Conservation (phyloP, 1,140 invertebrate species). For the Babylonia areolata region DNA sequence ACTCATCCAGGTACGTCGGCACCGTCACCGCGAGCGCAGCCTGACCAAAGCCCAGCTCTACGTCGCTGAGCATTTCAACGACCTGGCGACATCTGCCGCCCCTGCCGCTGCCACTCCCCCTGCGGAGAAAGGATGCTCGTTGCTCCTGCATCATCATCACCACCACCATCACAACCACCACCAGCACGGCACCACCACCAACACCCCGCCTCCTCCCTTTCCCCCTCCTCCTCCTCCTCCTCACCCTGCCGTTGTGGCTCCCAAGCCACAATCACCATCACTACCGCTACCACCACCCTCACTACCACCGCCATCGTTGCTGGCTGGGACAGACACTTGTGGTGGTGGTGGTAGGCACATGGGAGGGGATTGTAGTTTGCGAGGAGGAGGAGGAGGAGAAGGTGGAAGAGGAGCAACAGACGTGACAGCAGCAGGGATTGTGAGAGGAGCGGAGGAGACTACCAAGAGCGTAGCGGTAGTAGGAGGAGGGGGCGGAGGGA, state of each 20-base stretch:
- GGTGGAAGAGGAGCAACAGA: background rate
- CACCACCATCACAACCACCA: background rate
- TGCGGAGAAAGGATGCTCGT: background rate
- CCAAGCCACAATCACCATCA: too few relatives aligned
- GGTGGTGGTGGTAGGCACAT: slow-evolving; percentile 24
- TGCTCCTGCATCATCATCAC: background rate
- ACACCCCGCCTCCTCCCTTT: too few relatives aligned
- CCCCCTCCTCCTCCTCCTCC: too few relatives aligned
- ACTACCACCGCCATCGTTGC: too few relatives aligned
- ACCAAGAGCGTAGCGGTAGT: background rate
- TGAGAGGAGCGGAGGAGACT: background rate
- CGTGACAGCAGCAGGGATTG: background rate
- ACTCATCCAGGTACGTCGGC: slow-evolving; percentile 60
- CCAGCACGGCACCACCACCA: too few relatives aligned
- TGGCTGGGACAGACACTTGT: too few relatives aligned
- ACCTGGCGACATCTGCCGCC: slow-evolving; percentile 1
- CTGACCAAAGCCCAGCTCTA: slow-evolving; percentile 74
- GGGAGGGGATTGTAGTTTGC: slow-evolving; percentile 38
- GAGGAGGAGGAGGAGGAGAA: slow-evolving; percentile 45
- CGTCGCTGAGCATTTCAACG: slow-evolving; percentile 71
- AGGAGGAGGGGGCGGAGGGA: background rate
- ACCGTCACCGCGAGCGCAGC: slow-evolving; percentile 55
- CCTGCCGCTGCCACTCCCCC: slow-evolving; percentile 54
- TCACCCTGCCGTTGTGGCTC: too few relatives aligned
- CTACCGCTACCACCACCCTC: too few relatives aligned